Conservation (phyloP, 2,797 vertebrate genomes). For the Nyctibius grandis region DNA sequence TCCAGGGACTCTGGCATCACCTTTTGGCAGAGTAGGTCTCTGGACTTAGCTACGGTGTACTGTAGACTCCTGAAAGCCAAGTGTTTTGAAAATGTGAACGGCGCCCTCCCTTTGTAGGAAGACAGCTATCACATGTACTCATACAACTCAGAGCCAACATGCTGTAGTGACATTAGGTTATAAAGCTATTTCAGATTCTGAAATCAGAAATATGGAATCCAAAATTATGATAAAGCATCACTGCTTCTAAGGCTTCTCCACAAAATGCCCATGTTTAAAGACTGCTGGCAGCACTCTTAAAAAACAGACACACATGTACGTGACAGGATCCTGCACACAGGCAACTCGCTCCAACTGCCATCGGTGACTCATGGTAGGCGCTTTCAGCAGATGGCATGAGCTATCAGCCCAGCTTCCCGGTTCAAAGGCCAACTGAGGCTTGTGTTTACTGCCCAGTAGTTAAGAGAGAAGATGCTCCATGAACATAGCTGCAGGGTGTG, state of each 20-base stretch:
- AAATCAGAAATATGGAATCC: not conserved
- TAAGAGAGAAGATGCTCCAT: not conserved
- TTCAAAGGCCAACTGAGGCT: not conserved
- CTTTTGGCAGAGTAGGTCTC: not conserved
- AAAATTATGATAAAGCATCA: not conserved
- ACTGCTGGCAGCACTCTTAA: not conserved
- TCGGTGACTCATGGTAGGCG: not conserved
- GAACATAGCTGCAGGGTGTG: not conserved
- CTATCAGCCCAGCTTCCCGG: not conserved
- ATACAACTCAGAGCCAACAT: rapidly evolving
- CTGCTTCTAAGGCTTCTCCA: not conserved
- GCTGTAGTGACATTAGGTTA: not conserved
- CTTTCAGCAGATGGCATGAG: constrained; percentile 7
- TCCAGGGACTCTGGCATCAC: not conserved
- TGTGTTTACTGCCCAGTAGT: constrained; percentile 20
- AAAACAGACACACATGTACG: not conserved
- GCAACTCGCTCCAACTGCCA: not conserved
- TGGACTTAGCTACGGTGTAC: not conserved
- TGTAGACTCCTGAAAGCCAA: not conserved
- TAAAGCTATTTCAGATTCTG: not conserved
- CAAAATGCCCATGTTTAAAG: not conserved
- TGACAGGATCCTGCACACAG: not conserved
- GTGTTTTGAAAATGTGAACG: not conserved
- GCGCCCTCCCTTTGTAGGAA: not conserved
- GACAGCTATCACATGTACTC: not conserved